Evolutionary conservation across 1,140 invertebrate genomes (phyloP).

Genomic region (Nasonia giraulti): DNA sequence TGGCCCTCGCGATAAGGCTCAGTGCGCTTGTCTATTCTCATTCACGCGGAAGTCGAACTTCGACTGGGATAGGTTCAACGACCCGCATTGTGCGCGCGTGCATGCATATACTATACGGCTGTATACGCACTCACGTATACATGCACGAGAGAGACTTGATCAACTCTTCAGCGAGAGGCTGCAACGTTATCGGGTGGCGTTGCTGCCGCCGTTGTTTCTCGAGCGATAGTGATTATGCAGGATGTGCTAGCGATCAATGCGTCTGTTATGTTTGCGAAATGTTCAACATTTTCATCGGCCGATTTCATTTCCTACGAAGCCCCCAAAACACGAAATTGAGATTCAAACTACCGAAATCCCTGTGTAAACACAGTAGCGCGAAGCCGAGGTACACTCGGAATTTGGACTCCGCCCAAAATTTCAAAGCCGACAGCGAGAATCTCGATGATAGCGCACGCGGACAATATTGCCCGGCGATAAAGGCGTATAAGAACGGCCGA

Average conservation of each 20-base stretch:
- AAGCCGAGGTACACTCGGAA: background rate
- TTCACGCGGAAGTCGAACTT: slow-evolving; percentile 13
- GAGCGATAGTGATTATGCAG: too few relatives aligned
- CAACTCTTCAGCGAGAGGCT: slow-evolving; percentile 15
- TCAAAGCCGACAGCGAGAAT: background rate
- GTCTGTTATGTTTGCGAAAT: background rate
- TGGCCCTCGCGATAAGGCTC: background rate
- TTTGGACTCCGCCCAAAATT: background rate
- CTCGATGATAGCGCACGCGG: background rate
- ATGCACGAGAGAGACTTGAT: slow-evolving; percentile 8
- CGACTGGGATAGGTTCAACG: slow-evolving; percentile 20
- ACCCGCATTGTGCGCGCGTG: background rate
- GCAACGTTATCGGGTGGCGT: background rate
- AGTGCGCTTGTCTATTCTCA: slow-evolving; percentile 15
- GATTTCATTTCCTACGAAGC: background rate
- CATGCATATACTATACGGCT: background rate
- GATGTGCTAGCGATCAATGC: background rate
- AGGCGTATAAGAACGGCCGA: background rate
- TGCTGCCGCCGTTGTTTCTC: too few relatives aligned
- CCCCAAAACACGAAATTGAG: background rate
- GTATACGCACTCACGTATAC: background rate
- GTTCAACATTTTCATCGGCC: background rate
- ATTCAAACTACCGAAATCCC: background rate
- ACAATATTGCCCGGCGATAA: background rate
- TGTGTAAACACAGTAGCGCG: background rate